Conservation (phyloP, 2,888 invertebrate genomes). For the Sepiola atlantica region DNA sequence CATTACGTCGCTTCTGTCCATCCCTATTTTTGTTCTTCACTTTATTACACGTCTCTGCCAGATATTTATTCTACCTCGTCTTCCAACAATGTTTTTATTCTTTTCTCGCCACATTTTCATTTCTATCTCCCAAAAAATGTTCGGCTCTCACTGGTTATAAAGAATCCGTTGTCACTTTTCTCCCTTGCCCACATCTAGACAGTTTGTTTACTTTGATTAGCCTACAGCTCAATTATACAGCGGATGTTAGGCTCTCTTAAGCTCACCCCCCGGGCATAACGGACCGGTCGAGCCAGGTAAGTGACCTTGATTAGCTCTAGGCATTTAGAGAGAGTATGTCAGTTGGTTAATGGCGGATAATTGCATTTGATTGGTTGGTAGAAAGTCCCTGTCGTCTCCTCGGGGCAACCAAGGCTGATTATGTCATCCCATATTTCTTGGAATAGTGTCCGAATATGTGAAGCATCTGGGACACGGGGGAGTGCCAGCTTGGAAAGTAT, state of each 20-base stretch:
- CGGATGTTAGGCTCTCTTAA: conserved; percentile 15
- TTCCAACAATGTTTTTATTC: background rate
- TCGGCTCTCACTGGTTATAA: background rate
- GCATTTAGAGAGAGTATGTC: conserved; percentile 19
- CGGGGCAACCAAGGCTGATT: background rate
- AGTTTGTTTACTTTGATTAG: conserved; percentile 22
- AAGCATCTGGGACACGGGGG: background rate
- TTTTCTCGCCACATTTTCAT: background rate
- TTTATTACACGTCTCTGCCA: background rate
- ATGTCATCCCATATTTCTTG: conserved; percentile 9
- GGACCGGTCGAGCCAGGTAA: conserved; percentile 32
- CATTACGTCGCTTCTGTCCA: too few relatives aligned
- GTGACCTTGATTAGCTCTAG: conserved; percentile 22
- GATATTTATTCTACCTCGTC: background rate
- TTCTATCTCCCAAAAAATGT: background rate
- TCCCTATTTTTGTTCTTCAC: background rate
- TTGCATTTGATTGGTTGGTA: background rate
- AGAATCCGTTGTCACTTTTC: background rate
- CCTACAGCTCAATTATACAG: conserved; percentile 32
- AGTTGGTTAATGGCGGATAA: background rate
- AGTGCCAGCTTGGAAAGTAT: background rate
- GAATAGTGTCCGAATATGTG: background rate
- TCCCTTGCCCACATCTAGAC: background rate
- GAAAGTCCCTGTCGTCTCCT: conserved; percentile 16
- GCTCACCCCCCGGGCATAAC: conserved; percentile 32